Conservation (phyloP, 1,140 invertebrate genomes). For the Planococcus citri region DNA sequence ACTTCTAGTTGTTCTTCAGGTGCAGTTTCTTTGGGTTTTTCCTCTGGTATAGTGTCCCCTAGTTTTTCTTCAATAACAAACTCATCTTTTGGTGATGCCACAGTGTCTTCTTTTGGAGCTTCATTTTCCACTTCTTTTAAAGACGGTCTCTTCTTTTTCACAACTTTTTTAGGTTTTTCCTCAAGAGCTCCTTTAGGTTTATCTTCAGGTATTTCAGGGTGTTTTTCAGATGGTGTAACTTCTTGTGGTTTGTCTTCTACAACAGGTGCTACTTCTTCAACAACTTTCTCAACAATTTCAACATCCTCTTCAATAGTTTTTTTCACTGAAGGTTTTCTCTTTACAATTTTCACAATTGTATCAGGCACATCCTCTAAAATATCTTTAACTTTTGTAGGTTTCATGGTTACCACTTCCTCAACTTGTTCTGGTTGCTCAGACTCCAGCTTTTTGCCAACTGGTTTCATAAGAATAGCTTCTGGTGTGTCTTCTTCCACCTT, state of each 20-base stretch:
- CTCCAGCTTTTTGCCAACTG: neutral
- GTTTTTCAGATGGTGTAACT: constrained; percentile 16
- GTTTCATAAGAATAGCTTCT: constrained; percentile 29
- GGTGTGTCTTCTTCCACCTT: constrained; percentile 31
- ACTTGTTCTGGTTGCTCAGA: neutral
- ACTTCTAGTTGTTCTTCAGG: constrained; percentile 7
- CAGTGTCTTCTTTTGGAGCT: no score
- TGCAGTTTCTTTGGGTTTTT: constrained; percentile 31
- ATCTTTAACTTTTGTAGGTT: neutral
- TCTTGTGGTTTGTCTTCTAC: constrained; percentile 14
- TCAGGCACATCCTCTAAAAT: neutral
- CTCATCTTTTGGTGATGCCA: constrained; percentile 26
- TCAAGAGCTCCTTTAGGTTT: constrained; percentile 2
- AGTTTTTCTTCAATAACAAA: constrained; percentile 25
- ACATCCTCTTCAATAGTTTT: neutral
- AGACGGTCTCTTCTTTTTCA: constrained; percentile 14
- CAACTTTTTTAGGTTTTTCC: constrained; percentile 24
- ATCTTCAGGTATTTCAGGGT: constrained; percentile 28
- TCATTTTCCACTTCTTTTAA: constrained; percentile 12
- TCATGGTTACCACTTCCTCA: neutral
- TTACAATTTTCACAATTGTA: neutral
- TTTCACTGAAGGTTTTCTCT: constrained; percentile 1
- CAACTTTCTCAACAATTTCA: neutral
- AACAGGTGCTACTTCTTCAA: neutral
- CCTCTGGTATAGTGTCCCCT: constrained; percentile 28